phyloP scores from a whole-genome alignment of 1,140 invertebrate species.

The Prorops nasuta region DNA sequence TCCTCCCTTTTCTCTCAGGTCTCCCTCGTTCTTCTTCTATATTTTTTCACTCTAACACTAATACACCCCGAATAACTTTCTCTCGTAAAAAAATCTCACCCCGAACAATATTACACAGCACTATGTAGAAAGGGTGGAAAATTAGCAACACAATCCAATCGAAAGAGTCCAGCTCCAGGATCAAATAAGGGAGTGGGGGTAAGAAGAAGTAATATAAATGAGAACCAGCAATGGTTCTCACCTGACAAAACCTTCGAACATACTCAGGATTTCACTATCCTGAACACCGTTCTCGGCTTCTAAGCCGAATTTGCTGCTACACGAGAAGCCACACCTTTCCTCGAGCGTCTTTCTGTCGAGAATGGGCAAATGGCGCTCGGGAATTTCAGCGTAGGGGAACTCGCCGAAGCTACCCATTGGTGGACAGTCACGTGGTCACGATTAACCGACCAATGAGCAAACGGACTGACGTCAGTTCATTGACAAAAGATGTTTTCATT shows the following conservation, averaged over 20 bases:
- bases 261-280: slow-evolving; percentile 10
- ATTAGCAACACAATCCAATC: too few relatives aligned
- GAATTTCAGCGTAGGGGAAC: background rate
- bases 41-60: background rate
- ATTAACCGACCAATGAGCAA: slow-evolving; percentile 37
- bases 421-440: slow-evolving; percentile 44
- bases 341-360: slow-evolving; percentile 41
- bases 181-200: too few relatives aligned
- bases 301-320: slow-evolving; percentile 41
- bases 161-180: too few relatives aligned
- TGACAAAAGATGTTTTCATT: slow-evolving; percentile 56
- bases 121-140: too few relatives aligned
- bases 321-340: slow-evolving; percentile 49
- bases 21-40: background rate
- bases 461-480: slow-evolving; percentile 57
- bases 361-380: slow-evolving; percentile 45
- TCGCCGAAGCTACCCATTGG: slow-evolving; percentile 44
- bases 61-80: too few relatives aligned
- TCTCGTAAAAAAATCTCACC: too few relatives aligned
- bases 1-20: slow-evolving; percentile 3
- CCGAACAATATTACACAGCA: too few relatives aligned
- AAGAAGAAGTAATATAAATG: slow-evolving; percentile 4
- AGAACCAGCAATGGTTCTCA: slow-evolving; percentile 11
- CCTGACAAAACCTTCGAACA: slow-evolving; percentile 22
- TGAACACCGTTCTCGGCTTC: slow-evolving; percentile 8